Conservation (phyloP, 2,797 vertebrate genomes). For the Hipposideros larvatus region DNA sequence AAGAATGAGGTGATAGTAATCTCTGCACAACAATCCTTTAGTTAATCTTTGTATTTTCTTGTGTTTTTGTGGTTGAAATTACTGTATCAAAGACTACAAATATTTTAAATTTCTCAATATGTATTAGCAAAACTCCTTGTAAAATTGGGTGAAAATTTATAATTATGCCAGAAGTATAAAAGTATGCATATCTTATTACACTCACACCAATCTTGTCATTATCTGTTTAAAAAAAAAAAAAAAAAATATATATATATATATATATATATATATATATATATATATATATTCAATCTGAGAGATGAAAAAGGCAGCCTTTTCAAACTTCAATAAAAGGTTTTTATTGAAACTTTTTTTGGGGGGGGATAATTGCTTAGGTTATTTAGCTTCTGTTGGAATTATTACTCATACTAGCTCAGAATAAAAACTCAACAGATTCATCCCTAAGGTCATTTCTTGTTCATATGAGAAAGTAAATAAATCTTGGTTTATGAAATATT, state of each 20-base stretch:
- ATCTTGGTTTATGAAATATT: conserved; percentile 20
- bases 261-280: too few relatives aligned
- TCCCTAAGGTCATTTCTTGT: neutral
- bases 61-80: neutral
- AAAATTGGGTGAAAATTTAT: neutral
- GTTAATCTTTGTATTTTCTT: neutral
- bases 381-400: neutral
- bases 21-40: neutral
- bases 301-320: neutral
- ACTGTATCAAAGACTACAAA: neutral
- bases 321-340: neutral
- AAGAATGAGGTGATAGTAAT: neutral
- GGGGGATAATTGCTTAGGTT: neutral
- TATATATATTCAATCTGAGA: neutral
- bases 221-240: neutral
- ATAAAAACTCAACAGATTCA: neutral
- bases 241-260: too few relatives aligned
- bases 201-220: neutral
- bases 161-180: neutral
- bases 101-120: neutral
- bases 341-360: neutral
- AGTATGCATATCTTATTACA: neutral
- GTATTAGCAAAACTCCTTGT: neutral
- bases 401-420: neutral
- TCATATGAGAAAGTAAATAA: neutral